These are phyloP conservation scores for Lagopus muta DNA, from an alignment of 2,113 vertebrate species.

Conservation along the genomic window DNA sequence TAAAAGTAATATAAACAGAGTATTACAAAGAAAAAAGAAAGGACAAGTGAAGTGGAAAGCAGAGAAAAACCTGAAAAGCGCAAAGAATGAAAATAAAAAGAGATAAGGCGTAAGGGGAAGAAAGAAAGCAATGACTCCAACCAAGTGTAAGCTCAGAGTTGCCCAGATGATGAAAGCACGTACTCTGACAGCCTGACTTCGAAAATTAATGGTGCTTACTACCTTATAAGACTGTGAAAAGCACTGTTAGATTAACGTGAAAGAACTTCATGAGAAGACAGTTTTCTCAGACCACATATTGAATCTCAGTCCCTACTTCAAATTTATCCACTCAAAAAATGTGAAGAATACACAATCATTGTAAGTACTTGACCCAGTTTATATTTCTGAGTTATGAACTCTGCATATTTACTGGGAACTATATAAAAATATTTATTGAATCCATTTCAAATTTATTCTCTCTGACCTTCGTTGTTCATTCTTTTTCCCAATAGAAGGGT, in stretches of 20 bases:
- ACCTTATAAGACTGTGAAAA: not conserved
- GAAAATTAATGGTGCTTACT: not conserved
- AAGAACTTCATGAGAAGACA: not conserved
- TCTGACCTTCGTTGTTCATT: not conserved
- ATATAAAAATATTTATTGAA: not conserved
- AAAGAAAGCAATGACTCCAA: not conserved
- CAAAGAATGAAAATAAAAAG: not conserved
- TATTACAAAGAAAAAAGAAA: not conserved
- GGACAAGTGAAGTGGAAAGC: not conserved
- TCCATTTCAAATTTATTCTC: not conserved
- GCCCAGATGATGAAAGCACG: no score
- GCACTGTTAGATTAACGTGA: not conserved
- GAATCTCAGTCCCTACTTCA: not conserved
- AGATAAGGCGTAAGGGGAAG: not conserved
- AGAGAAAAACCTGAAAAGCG: not conserved
- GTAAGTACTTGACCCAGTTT: not conserved
- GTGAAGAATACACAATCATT: not conserved
- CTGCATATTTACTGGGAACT: not conserved
- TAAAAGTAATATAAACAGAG: not conserved
- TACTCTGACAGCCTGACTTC: not conserved
- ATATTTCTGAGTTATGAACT: not conserved
- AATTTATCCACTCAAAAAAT: not conserved
- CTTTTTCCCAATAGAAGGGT: not conserved
- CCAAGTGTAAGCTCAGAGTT: not conserved
- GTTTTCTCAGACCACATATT: not conserved